A percentile compares a stretch with the other conserved stretches of the same genome.
Evolutionary conservation across 2,113 vertebrate genomes (phyloP).

Genomic region (Platichthys stellatus): DNA sequence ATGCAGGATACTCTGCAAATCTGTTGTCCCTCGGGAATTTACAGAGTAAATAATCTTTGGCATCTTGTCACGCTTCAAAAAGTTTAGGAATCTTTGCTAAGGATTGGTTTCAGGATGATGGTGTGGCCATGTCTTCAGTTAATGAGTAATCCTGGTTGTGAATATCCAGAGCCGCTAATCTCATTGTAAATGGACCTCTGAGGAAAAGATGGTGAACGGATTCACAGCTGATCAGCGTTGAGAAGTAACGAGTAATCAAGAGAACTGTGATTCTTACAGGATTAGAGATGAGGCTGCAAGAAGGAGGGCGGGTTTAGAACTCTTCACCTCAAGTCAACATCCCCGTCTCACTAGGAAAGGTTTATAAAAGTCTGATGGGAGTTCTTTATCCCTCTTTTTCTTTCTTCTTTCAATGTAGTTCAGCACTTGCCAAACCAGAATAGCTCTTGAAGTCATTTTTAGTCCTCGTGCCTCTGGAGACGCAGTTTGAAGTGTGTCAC

Average conservation of each 20-base stretch:
- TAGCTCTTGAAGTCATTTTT: slow-evolving; percentile 61
- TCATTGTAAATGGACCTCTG: slow-evolving; percentile 16
- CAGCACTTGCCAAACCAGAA: slow-evolving; percentile 57
- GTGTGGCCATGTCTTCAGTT: slow-evolving; percentile 15
- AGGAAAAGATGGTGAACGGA: slow-evolving; percentile 9
- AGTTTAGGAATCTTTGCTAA: not conserved
- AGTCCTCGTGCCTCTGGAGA: slow-evolving; percentile 62
- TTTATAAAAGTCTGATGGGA: not conserved
- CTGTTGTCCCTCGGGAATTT: not conserved
- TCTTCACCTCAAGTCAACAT: slow-evolving; percentile 31
- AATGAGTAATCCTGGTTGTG: slow-evolving; percentile 45
- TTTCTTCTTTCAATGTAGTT: slow-evolving; percentile 62
- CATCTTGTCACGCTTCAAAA: slow-evolving; percentile 22
- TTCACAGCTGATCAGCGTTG: slow-evolving; percentile 15
- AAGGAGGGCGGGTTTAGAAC: not conserved
- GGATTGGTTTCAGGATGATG: not conserved
- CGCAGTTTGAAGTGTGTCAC: slow-evolving; percentile 66
- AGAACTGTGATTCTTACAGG: slow-evolving; percentile 22
- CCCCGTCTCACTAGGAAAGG: slow-evolving; percentile 13
- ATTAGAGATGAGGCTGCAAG: slow-evolving; percentile 28
- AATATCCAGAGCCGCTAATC: slow-evolving; percentile 37
- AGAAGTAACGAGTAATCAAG: slow-evolving; percentile 22
- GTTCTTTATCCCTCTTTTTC: slow-evolving; percentile 12
- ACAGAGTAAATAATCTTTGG: slow-evolving; percentile 16
- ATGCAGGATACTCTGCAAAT: not conserved